These are phyloP conservation scores for Trichomycterus rosablanca DNA, from an alignment of 2,113 vertebrate species.

Conservation along the genomic window DNA sequence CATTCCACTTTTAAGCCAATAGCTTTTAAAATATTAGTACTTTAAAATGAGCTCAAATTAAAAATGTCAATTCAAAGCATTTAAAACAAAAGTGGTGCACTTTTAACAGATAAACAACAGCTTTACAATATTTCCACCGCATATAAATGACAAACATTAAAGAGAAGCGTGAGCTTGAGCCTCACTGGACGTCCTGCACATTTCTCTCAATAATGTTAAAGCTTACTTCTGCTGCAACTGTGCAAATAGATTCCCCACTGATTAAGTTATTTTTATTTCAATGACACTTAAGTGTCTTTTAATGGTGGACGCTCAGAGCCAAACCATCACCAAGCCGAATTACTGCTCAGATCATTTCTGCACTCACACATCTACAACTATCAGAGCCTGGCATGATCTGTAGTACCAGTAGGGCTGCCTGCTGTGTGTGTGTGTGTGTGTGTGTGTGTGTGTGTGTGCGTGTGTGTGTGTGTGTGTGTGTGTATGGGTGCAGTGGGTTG, in stretches of 20 bases:
- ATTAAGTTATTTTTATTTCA: conserved; percentile 54
- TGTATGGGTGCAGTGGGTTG: conserved; percentile 12
- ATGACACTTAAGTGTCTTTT: conserved; percentile 49
- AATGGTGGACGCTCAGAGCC: conserved; percentile 46
- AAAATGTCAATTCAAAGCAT: too few species aligned
- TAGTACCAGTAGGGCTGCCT: conserved; percentile 35
- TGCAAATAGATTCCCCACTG: conserved; percentile 5
- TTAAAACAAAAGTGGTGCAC: too few species aligned
- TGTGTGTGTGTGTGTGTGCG: conserved; percentile 5
- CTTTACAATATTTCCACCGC: too few species aligned
- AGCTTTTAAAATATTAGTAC: too few species aligned
- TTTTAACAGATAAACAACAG: too few species aligned
- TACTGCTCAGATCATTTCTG: conserved; percentile 50
- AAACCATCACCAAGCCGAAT: conserved; percentile 45
- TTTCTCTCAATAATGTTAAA: conserved; percentile 7
- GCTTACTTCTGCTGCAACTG: conserved; percentile 23
- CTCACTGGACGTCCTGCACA: not conserved
- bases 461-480: conserved; percentile 7
- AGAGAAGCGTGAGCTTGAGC: too few species aligned
- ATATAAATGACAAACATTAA: too few species aligned
- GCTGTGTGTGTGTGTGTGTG: conserved; percentile 20
- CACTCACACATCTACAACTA: conserved; percentile 49
- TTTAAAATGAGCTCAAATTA: too few species aligned
- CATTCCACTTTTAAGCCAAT: too few species aligned
- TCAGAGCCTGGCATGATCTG: conserved; percentile 45